Conservation (phyloP, 2,797 vertebrate species). For the Cetoscarus ocellatus region DNA sequence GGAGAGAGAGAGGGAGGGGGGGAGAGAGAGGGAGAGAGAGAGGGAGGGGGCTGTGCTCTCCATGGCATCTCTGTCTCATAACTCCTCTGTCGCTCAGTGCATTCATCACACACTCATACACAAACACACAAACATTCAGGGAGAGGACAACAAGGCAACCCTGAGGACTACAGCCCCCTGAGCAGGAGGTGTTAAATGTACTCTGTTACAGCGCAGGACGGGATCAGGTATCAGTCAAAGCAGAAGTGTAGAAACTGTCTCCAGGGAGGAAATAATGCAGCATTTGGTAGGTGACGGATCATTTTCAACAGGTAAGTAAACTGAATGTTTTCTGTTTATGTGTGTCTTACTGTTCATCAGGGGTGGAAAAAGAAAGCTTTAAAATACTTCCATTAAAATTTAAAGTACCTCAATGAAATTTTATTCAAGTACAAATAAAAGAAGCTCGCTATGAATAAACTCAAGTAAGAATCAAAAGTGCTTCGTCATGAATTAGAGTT, state of each 20-base stretch:
- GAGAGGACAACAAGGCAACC: slow-evolving; percentile 22
- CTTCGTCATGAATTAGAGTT: too few relatives aligned
- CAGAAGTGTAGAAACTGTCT: slow-evolving; percentile 21
- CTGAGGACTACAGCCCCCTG: slow-evolving; percentile 31
- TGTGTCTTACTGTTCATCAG: too few relatives aligned
- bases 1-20: slow-evolving; percentile 29
- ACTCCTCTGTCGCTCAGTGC: slow-evolving; percentile 45
- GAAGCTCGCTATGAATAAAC: too few relatives aligned
- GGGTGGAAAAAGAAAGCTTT: too few relatives aligned
- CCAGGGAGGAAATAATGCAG: slow-evolving; percentile 31
- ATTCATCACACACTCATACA: slow-evolving; percentile 17
- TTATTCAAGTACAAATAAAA: too few relatives aligned
- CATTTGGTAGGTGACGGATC: slow-evolving; percentile 25
- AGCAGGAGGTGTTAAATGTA: slow-evolving; percentile 1
- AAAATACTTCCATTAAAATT: too few relatives aligned
- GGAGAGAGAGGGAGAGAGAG: slow-evolving; percentile 28
- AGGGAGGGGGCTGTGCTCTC: slow-evolving; percentile 58
- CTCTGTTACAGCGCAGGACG: neutral
- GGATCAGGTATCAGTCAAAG: slow-evolving; percentile 18
- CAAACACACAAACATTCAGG: slow-evolving; percentile 31
- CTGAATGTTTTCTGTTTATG: neutral
- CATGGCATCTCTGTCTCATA: slow-evolving; percentile 67
- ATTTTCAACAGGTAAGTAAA: slow-evolving; percentile 66
- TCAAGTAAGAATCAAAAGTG: too few relatives aligned
- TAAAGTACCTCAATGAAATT: too few relatives aligned